Evolutionary conservation across 2,113 vertebrate genomes (phyloP).

Genomic region (Heterotilapia buettikoferi): DNA sequence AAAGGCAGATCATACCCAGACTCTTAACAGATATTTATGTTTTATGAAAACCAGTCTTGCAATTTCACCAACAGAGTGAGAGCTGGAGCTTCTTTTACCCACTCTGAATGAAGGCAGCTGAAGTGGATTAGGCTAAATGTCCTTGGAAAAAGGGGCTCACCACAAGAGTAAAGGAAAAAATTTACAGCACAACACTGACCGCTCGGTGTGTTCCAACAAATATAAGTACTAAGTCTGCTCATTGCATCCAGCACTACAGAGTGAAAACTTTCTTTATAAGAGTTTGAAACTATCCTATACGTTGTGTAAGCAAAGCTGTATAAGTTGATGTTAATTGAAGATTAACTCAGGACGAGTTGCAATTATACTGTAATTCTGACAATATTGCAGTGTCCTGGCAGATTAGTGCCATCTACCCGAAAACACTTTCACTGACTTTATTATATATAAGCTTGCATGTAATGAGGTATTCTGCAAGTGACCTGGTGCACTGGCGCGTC

Average conservation of each 20-base stretch:
- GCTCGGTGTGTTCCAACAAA: conserved; percentile 61
- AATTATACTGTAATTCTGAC: not conserved
- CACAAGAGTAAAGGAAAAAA: conserved; percentile 67
- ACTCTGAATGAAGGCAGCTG: conserved; percentile 72
- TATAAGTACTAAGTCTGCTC: conserved; percentile 32
- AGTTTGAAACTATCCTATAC: too few relatives aligned
- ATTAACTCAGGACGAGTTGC: not conserved
- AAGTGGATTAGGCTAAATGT: conserved; percentile 73
- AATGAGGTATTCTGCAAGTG: not conserved
- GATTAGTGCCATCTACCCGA: not conserved
- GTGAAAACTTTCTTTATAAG: not conserved
- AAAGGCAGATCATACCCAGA: conserved; percentile 64
- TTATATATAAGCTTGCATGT: not conserved
- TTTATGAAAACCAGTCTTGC: conserved; percentile 73
- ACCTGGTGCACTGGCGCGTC: not conserved
- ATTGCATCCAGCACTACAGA: not conserved
- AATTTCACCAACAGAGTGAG: conserved; percentile 53
- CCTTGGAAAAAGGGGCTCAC: conserved; percentile 72
- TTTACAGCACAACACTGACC: conserved; percentile 68
- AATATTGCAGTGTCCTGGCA: not conserved
- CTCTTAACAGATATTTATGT: conserved; percentile 73
- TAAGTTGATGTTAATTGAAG: not conserved
- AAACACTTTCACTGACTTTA: not conserved
- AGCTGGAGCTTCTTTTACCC: conserved; percentile 67
- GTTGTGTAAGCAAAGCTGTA: not conserved